phyloP scores from a whole-genome alignment of 2,888 invertebrate genomes.

The Nasonovia ribisnigri region DNA sequence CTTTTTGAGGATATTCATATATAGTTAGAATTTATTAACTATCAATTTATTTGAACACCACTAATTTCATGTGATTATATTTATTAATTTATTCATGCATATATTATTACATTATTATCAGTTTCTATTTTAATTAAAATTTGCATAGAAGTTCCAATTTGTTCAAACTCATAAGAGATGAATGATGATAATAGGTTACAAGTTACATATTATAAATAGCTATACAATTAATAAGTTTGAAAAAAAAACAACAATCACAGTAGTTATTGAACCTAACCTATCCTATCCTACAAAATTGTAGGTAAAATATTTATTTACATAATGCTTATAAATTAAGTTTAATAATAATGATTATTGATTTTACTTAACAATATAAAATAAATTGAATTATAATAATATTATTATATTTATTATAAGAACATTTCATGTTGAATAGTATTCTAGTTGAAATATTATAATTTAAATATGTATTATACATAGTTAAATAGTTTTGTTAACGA shows the following conservation, averaged over 20 bases:
- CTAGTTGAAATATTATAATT: too few species aligned
- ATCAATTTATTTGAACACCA: neutral
- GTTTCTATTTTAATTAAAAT: neutral
- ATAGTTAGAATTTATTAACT: neutral
- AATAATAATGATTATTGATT: too few species aligned
- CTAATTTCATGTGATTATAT: neutral
- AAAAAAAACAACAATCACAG: neutral
- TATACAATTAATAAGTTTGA: neutral
- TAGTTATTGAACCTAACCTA: too few species aligned
- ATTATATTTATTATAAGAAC: too few species aligned
- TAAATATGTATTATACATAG: too few species aligned
- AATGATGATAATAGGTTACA: neutral
- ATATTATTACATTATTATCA: neutral
- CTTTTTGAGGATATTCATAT: neutral
- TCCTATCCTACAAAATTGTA: too few species aligned
- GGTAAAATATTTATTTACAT: too few species aligned
- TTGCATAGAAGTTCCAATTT: neutral
- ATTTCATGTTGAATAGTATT: too few species aligned
- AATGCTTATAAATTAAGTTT: too few species aligned
- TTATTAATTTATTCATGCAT: conserved; percentile 14
- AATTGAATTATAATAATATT: too few species aligned
- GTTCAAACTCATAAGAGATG: neutral
- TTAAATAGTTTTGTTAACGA: too few species aligned
- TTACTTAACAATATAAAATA: too few species aligned
- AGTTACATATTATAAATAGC: neutral